Evolutionary conservation across 2,888 invertebrate species (phyloP), one percentile per base, ranked within the genome.

Genomic region (Drosophila parthenogenetica): DNA sequence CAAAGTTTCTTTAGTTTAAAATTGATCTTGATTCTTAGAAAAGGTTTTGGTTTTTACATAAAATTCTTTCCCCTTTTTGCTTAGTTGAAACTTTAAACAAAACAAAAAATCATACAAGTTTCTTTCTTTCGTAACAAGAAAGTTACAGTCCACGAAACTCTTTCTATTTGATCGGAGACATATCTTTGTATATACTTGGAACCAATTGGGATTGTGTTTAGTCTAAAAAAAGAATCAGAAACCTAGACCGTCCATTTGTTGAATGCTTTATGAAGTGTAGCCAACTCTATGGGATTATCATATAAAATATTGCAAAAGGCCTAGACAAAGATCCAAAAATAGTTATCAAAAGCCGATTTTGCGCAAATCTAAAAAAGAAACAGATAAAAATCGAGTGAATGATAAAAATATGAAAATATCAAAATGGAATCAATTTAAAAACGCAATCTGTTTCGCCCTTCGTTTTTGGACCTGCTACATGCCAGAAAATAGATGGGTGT

Each of bases 371-470:
- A 58, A 49, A 59, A 53, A 40, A 50, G 8, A 8, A 19, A 19
- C 2, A 25, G 8, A 25, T 8, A 25, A 8, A 25, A 25, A 25
- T 25, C 25, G 8, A 25, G 17, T 13, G 19, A 8, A 25, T 42
- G 8, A 39, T 46, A 29, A 60, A 61, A 43, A 45, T 14, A 25
- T 40, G 0, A 17, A 29, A 48, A 53, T 43, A 35, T 37, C 25
- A 46, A 22, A 61, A 58, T 65, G 35, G 55, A 77, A 60, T 77
- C 46, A 59, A 77, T 72, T 62, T 55, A 13, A 49, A 66, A 77
- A 64, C 60, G 55, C 67, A 77, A 75, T 63, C 67, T 32, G 77
- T 45, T 60, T 51, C 17, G 67, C 73, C 73, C 68, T 63, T 77
- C 57, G 73, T 67, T 59, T 70, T 37, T 4, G 3, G 2, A 25